These are phyloP conservation scores for Beris morrisii DNA, from an alignment of 2,888 invertebrate species.

Conservation along the genomic window DNA sequence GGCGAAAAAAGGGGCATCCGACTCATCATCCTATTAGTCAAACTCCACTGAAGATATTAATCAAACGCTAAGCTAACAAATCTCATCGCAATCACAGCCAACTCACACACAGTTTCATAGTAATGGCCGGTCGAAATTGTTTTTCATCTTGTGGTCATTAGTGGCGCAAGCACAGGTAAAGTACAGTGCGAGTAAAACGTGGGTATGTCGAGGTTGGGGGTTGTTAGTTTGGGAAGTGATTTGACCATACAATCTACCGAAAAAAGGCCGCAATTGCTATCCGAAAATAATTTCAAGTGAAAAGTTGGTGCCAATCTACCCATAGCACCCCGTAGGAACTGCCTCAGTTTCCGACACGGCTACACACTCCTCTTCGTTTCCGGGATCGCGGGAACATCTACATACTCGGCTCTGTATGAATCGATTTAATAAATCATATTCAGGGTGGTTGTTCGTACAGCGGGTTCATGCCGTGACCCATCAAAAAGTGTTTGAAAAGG, in stretches of 20 bases:
- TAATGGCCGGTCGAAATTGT: constrained; percentile 7
- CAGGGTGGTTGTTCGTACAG: constrained; percentile 3
- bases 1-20: constrained; percentile 8
- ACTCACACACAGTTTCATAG: background rate
- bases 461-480: constrained; percentile 8
- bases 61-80: constrained; percentile 22
- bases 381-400: too few relatives aligned
- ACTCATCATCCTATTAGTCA: constrained; percentile 29
- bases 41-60: constrained; percentile 26
- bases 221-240: too few relatives aligned
- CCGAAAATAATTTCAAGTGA: too few relatives aligned
- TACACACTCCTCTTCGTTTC: too few relatives aligned
- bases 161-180: background rate
- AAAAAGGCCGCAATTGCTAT: too few relatives aligned
- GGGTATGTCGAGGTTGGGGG: too few relatives aligned
- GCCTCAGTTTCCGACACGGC: too few relatives aligned
- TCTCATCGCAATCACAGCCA: constrained; percentile 20
- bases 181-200: background rate
- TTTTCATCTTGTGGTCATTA: constrained; percentile 27
- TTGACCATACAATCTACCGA: too few relatives aligned
- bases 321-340: too few relatives aligned
- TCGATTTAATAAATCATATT: constrained; percentile 14
- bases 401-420: too few relatives aligned
- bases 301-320: too few relatives aligned
- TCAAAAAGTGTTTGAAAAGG: constrained; percentile 15